Evolutionary conservation across 2,797 vertebrate species (phyloP).

Genomic region (Caiman crocodilus): DNA sequence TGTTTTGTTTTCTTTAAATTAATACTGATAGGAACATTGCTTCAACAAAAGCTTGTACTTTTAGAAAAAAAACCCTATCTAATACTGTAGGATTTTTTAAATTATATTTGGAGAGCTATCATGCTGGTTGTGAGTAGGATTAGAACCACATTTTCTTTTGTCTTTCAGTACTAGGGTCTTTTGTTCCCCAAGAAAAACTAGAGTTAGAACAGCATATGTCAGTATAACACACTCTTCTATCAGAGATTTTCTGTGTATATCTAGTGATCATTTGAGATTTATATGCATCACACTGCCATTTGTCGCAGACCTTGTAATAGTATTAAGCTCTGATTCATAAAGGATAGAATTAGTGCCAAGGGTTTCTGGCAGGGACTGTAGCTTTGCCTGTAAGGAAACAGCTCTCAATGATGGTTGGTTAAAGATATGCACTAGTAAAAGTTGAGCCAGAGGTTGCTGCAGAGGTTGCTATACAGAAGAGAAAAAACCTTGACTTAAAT

Average conservation of each 20-base stretch:
- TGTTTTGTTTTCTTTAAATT: neutral
- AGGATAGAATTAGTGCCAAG: constrained; percentile 5
- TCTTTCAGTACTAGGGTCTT: neutral
- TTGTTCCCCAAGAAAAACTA: neutral
- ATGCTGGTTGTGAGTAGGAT: neutral
- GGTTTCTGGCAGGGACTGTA: neutral
- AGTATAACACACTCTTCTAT: neutral
- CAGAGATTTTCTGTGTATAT: constrained; percentile 11
- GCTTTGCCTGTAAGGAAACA: neutral
- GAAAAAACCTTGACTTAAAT: neutral
- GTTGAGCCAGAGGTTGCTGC: neutral
- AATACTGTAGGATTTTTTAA: neutral
- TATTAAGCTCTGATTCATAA: neutral
- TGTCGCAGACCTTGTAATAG: constrained; percentile 8
- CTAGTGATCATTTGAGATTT: constrained; percentile 29
- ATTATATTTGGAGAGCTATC: neutral
- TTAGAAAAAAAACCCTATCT: neutral
- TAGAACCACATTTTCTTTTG: neutral
- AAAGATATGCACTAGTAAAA: neutral
- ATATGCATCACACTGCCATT: neutral
- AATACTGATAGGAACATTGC: neutral
- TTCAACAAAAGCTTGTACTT: neutral
- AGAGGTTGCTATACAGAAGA: neutral
- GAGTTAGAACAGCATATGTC: neutral
- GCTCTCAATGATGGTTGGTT: rapidly evolving